Conservation (phyloP, 1,140 invertebrate genomes). For the Apis cerana region DNA sequence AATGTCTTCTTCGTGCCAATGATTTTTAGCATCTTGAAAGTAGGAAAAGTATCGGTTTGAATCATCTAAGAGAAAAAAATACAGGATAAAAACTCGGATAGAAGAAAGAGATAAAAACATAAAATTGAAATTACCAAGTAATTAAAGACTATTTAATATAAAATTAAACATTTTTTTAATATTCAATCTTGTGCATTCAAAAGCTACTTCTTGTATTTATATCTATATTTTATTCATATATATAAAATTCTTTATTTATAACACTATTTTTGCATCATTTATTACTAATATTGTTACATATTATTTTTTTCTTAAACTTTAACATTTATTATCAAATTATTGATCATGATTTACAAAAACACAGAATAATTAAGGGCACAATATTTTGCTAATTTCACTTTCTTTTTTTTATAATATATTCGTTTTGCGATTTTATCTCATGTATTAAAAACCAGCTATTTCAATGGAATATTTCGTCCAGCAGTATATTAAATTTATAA, state of each 20-base stretch:
- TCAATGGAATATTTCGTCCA: not conserved
- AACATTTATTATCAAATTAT: too few species aligned
- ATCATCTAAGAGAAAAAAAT: not conserved
- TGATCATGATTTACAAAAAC: too few species aligned
- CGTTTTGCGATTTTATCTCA: not conserved
- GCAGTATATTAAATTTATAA: not conserved
- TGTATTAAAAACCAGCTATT: not conserved
- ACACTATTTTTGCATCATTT: too few species aligned
- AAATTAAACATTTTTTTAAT: too few species aligned
- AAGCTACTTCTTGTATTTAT: too few species aligned
- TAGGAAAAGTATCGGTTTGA: not conserved
- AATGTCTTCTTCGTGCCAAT: not conserved
- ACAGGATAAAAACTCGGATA: not conserved
- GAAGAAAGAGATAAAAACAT: not conserved
- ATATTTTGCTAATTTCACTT: not conserved
- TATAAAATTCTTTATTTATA: too few species aligned
- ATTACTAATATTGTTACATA: too few species aligned
- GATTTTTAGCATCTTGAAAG: not conserved
- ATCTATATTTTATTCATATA: too few species aligned
- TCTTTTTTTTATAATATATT: not conserved
- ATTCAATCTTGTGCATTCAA: too few species aligned
- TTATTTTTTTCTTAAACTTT: too few species aligned
- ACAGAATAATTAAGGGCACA: not conserved
- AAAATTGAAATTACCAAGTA: too few species aligned
- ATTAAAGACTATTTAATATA: too few species aligned